Conservation (phyloP, 1,140 invertebrate species). For the Drosophila sturtevanti region DNA sequence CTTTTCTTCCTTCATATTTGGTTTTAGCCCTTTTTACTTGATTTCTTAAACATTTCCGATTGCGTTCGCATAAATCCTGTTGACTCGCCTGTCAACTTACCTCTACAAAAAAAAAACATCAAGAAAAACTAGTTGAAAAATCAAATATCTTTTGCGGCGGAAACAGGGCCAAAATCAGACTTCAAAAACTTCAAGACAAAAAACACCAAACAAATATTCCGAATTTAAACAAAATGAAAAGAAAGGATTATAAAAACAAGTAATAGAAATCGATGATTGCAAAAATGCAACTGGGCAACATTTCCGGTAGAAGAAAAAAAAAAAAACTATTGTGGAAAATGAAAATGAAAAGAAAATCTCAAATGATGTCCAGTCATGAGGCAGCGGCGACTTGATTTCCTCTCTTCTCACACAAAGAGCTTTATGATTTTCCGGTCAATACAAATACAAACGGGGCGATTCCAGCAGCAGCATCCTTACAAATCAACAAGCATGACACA, state of each 20-base stretch:
- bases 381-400: slow-evolving; percentile 62
- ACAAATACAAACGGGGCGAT: slow-evolving; percentile 55
- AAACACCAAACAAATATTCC: slow-evolving; percentile 9
- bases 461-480: slow-evolving; percentile 65
- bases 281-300: slow-evolving; percentile 61
- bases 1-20: slow-evolving; percentile 6
- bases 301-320: slow-evolving; percentile 52
- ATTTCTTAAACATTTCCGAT: slow-evolving; percentile 50
- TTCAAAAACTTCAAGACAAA: slow-evolving; percentile 34
- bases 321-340: slow-evolving; percentile 6
- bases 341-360: background rate
- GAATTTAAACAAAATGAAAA: background rate
- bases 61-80: slow-evolving; percentile 65
- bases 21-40: slow-evolving; percentile 40
- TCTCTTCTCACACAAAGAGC: slow-evolving; percentile 63
- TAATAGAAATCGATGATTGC: slow-evolving; percentile 62
- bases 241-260: slow-evolving; percentile 72
- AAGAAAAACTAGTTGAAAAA: slow-evolving; percentile 13
- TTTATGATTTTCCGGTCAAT: slow-evolving; percentile 80
- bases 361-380: slow-evolving; percentile 55
- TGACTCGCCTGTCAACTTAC: slow-evolving; percentile 76
- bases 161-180: slow-evolving; percentile 22
- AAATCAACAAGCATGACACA: slow-evolving; percentile 80
- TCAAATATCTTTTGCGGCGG: slow-evolving; percentile 63
- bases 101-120: slow-evolving; percentile 67